Evolutionary conservation across 2,888 invertebrate genomes (phyloP).

Genomic region (Ptychoptera contaminata): DNA sequence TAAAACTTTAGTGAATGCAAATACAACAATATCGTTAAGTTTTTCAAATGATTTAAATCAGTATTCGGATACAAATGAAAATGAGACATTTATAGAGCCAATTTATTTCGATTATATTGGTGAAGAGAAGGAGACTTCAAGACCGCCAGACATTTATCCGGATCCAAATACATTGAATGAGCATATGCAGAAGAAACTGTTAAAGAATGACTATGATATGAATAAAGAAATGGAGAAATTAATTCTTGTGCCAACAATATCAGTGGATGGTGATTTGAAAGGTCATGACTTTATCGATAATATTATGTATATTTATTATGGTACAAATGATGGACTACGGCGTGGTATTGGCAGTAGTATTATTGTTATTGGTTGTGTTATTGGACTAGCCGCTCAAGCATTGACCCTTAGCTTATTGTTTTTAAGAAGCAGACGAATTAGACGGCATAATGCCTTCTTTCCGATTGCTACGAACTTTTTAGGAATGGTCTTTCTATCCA

Average conservation of each 20-base stretch:
- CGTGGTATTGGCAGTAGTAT: conserved; percentile 36
- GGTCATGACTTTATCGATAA: conserved; percentile 58
- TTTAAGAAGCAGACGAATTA: conserved; percentile 11
- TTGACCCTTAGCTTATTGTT: conserved; percentile 30
- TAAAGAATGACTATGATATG: neutral
- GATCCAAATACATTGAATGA: neutral
- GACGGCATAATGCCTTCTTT: conserved; percentile 24
- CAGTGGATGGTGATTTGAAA: conserved; percentile 34
- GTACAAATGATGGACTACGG: conserved; percentile 33
- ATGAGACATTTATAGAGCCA: conserved; percentile 1
- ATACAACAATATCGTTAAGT: conserved; percentile 3
- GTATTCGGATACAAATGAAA: conserved; percentile 1
- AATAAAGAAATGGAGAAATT: neutral
- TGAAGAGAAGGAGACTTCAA: neutral
- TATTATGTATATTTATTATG: conserved; percentile 55
- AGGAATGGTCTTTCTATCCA: conserved; percentile 41
- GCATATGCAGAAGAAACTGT: neutral
- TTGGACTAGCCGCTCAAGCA: conserved; percentile 35
- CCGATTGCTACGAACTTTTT: conserved; percentile 43
- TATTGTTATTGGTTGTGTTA: conserved; percentile 33
- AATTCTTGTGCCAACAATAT: no score
- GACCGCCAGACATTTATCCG: conserved; percentile 12
- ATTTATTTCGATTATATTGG: conserved; percentile 4
- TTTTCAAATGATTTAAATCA: conserved; percentile 1
- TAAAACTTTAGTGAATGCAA: neutral